phyloP scores from a whole-genome alignment of 2,797 vertebrate species.

The Lutjanus argentimaculatus region DNA sequence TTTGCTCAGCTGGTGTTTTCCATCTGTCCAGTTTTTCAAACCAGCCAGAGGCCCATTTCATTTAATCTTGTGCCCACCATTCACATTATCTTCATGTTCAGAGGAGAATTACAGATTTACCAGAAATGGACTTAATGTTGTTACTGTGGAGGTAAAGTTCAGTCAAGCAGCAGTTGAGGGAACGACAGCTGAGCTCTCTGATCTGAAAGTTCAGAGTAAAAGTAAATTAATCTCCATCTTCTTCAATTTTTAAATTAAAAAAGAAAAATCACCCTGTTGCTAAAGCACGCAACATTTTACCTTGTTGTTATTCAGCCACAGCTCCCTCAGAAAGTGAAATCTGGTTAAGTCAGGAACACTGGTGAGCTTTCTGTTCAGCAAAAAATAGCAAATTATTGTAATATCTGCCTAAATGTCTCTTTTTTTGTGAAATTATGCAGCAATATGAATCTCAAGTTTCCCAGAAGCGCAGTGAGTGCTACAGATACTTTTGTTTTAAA shows the following conservation, averaged over 20 bases:
- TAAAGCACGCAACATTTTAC: constrained; percentile 54
- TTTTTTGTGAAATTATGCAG: accelerated
- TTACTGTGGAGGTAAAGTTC: constrained; percentile 90
- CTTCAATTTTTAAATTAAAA: neutral
- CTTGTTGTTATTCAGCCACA: constrained; percentile 90
- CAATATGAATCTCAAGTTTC: neutral
- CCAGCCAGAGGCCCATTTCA: too few species aligned
- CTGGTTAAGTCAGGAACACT: constrained; percentile 83
- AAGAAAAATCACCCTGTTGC: neutral
- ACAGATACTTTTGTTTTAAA: neutral
- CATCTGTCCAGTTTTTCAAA: too few species aligned
- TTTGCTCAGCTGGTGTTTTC: neutral
- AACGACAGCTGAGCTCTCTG: constrained; percentile 81
- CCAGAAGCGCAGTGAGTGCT: neutral
- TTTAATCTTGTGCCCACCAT: too few species aligned
- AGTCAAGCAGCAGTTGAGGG: constrained; percentile 84
- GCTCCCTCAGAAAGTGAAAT: constrained; percentile 83
- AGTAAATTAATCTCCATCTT: accelerated
- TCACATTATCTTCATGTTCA: neutral
- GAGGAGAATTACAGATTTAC: constrained; percentile 38
- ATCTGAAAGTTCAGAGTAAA: constrained; percentile 79
- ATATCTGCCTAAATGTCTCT: neutral
- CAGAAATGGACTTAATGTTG: constrained; percentile 85
- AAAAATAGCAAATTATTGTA: neutral
- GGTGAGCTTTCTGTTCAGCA: constrained; percentile 78